Conservation (phyloP, 1,140 invertebrate species). For the Eulimnadia texana region DNA sequence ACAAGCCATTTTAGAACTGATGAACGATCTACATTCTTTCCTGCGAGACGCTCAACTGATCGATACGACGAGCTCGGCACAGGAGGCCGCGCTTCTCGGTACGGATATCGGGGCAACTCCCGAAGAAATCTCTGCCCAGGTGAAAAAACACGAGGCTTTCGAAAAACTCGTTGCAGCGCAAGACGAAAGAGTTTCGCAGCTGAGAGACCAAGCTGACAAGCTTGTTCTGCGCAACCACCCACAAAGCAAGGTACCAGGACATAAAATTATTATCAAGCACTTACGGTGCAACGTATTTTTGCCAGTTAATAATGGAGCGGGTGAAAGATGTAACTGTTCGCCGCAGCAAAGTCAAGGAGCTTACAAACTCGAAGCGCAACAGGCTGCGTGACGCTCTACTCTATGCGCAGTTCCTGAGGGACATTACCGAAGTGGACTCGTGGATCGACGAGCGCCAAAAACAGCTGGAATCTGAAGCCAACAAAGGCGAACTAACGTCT, state of each 20-base stretch:
- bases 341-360: constrained; percentile 50
- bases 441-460: constrained; percentile 93
- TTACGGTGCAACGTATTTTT: neutral
- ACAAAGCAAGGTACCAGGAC: constrained; percentile 40
- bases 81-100: constrained; percentile 42
- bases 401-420: constrained; percentile 77
- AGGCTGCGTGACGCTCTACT: constrained; percentile 63
- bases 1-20: constrained; percentile 79
- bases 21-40: constrained; percentile 90
- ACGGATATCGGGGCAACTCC: constrained; percentile 39
- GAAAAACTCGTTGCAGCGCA: constrained; percentile 68
- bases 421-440: constrained; percentile 56
- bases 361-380: constrained; percentile 44
- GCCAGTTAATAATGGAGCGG: constrained; percentile 31
- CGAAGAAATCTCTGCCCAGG: constrained; percentile 66
- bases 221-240: constrained; percentile 86
- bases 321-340: constrained; percentile 53
- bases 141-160: constrained; percentile 85
- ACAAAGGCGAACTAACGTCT: constrained; percentile 24
- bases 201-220: constrained; percentile 76
- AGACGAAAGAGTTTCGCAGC: constrained; percentile 68
- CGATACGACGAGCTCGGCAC: constrained; percentile 69
- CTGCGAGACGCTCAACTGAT: constrained; percentile 85
- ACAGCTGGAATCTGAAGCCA: constrained; percentile 57
- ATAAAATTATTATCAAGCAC: no score